These are phyloP conservation scores for Salvator merianae DNA, from an alignment of 2,113 vertebrate species.

Conservation along the genomic window DNA sequence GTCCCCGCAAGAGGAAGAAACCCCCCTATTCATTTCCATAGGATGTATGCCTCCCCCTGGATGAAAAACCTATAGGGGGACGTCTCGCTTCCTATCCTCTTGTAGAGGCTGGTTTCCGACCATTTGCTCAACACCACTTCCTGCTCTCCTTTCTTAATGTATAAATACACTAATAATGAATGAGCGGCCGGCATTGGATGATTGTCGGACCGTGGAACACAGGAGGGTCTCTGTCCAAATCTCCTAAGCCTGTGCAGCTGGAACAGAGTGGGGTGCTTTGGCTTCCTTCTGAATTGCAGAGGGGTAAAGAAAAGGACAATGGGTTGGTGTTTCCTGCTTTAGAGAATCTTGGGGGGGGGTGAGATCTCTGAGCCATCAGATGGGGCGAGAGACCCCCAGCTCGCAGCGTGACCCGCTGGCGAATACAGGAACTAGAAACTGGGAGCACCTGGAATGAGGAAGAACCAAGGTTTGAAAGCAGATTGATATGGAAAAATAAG, in stretches of 20 bases:
- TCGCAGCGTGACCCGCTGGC: fast-evolving
- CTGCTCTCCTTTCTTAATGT: constrained; percentile 13
- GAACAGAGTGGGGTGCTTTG: too few relatives aligned
- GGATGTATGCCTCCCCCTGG: constrained; percentile 18
- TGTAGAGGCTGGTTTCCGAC: constrained; percentile 24
- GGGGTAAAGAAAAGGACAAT: background rate
- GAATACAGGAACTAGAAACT: too few relatives aligned
- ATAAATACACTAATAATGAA: constrained; percentile 47
- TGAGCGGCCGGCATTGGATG: background rate
- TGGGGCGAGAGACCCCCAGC: background rate
- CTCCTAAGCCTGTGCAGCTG: constrained; percentile 53
- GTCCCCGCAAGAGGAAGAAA: background rate
- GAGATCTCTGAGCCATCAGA: background rate
- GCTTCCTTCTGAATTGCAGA: too few relatives aligned
- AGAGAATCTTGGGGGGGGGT: background rate
- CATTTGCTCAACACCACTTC: constrained; percentile 32
- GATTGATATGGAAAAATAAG: too few relatives aligned
- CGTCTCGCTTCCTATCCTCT: constrained; percentile 62
- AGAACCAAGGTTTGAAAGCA: too few relatives aligned
- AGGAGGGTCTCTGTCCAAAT: constrained; percentile 57
- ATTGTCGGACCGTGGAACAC: constrained; percentile 42
- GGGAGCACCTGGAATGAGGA: too few relatives aligned
- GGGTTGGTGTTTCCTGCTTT: background rate
- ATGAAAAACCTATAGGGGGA: constrained; percentile 52
- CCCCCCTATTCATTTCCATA: constrained; percentile 22